Evolutionary conservation across 2,888 invertebrate genomes (phyloP).

Genomic region (Agrotis exclamationis): DNA sequence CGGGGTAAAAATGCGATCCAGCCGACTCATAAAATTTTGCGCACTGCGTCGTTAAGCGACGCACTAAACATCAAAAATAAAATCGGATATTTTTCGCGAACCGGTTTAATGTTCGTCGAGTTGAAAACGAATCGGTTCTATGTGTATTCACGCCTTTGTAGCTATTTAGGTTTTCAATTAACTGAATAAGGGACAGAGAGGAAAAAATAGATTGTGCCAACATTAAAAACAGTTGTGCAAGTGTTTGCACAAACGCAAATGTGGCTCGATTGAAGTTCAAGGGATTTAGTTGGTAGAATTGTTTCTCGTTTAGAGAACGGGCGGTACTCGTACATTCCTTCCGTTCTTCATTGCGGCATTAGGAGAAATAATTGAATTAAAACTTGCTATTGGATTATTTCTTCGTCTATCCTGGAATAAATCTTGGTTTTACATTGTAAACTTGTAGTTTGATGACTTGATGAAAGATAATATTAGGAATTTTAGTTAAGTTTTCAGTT

Average conservation of each 20-base stretch:
- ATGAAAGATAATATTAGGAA: background rate
- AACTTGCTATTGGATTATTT: conserved; percentile 66
- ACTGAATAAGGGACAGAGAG: conserved; percentile 22
- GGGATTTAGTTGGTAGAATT: conserved; percentile 69
- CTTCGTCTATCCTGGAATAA: conserved; percentile 57
- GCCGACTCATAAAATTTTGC: conserved; percentile 51
- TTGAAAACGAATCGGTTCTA: conserved; percentile 25
- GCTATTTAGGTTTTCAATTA: conserved; percentile 49
- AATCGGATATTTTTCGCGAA: conserved; percentile 44
- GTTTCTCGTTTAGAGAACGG: conserved; percentile 76
- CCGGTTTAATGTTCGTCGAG: conserved; percentile 32
- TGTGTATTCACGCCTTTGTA: conserved; percentile 34
- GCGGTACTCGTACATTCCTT: conserved; percentile 69
- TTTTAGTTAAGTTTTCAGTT: background rate
- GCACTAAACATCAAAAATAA: conserved; percentile 59
- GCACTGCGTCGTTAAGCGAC: conserved; percentile 51
- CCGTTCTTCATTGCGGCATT: conserved; percentile 69
- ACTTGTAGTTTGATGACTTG: conserved; percentile 21
- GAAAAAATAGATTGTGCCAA: conserved; percentile 62
- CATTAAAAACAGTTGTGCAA: conserved; percentile 66
- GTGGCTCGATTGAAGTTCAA: conserved; percentile 61
- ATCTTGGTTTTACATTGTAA: conserved; percentile 61
- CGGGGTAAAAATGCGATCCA: conserved; percentile 34
- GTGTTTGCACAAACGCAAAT: conserved; percentile 59
- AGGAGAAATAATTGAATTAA: conserved; percentile 77